A percentile compares a stretch with the other conserved stretches of the same genome.
These are phyloP conservation scores for Micronycteris hirsuta DNA, from an alignment of 2,113 vertebrate genomes.

Conservation along the genomic window DNA sequence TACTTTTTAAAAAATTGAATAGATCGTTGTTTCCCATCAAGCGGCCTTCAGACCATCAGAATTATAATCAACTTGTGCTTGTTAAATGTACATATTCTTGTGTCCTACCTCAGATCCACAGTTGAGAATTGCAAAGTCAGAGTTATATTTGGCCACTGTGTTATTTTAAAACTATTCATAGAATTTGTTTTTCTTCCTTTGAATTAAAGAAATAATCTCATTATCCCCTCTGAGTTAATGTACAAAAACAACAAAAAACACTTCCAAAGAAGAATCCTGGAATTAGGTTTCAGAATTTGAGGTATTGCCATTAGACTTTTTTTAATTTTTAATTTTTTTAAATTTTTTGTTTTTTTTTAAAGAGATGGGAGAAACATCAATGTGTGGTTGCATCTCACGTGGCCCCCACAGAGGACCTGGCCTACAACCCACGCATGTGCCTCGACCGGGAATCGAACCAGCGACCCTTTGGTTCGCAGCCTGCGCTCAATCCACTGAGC, in stretches of 20 bases:
- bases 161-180: neutral
- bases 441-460: too few species aligned
- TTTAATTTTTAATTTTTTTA: too few species aligned
- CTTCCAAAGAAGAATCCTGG: neutral
- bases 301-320: neutral
- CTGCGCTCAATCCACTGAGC: too few species aligned
- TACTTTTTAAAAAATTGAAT: neutral
- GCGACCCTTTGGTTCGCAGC: too few species aligned
- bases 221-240: neutral
- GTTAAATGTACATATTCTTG: neutral
- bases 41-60: neutral
- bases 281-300: slow-evolving; percentile 22
- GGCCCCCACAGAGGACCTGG: too few species aligned
- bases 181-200: slow-evolving; percentile 1
- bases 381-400: too few species aligned
- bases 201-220: neutral
- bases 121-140: neutral
- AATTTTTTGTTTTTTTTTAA: too few species aligned
- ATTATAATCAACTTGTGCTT: neutral
- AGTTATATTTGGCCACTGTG: neutral
- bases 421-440: too few species aligned
- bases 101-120: neutral
- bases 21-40: neutral
- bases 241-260: neutral
- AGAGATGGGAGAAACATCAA: too few species aligned